phyloP scores from a whole-genome alignment of 2,888 invertebrate genomes.

The Eupeodes luniger region DNA sequence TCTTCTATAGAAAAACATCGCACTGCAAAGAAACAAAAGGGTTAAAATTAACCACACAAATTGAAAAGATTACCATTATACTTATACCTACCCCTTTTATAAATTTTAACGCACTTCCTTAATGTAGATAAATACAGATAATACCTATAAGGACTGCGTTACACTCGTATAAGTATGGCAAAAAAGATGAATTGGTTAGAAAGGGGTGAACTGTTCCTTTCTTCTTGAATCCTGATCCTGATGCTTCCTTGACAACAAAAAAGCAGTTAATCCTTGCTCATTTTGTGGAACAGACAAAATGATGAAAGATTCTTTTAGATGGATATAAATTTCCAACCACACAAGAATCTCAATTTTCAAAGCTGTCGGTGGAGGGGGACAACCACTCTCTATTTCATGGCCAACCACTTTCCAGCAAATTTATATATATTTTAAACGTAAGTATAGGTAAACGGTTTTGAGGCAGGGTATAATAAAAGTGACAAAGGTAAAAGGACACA shows the following conservation, averaged over 20 bases:
- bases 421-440: background rate
- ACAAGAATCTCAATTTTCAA: constrained; percentile 52
- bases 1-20: background rate
- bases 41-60: constrained; percentile 77
- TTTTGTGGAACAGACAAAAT: constrained; percentile 59
- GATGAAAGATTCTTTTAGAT: constrained; percentile 70
- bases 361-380: constrained; percentile 7
- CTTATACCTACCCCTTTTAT: constrained; percentile 46
- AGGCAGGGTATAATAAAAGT: constrained; percentile 51
- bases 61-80: constrained; percentile 77
- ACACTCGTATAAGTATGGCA: background rate
- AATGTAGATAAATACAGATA: constrained; percentile 28
- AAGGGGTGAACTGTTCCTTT: constrained; percentile 61
- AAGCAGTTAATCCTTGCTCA: constrained; percentile 58
- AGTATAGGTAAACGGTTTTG: background rate
- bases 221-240: background rate
- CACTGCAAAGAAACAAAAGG: constrained; percentile 58
- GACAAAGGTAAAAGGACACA: constrained; percentile 71
- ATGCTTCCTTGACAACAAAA: constrained; percentile 39
- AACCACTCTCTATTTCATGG: constrained; percentile 43
- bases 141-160: constrained; percentile 5
- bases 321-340: constrained; percentile 72
- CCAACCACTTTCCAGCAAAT: constrained; percentile 19
- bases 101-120: constrained; percentile 60
- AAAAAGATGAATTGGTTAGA: constrained; percentile 39